Evolutionary conservation across 2,113 vertebrate genomes (phyloP), one percentile per base, ranked within the genome.

Genomic region (Lamprologus lemairii): DNA sequence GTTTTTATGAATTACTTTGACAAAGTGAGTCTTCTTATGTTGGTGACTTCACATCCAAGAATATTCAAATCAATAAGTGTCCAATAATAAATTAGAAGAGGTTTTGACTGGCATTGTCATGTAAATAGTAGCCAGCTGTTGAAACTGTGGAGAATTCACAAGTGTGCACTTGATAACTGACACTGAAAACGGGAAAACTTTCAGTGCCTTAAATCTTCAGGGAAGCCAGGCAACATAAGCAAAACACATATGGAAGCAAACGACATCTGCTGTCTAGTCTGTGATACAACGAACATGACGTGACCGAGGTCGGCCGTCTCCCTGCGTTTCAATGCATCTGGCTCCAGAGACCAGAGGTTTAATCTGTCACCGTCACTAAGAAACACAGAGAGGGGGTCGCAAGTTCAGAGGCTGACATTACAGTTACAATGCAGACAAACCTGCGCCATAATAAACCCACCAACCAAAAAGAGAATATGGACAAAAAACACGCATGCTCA

Each of bases 311-410:
- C 11, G 47, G 82, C 63, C 4, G 1, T 40, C 45, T 65, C 84
- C 45, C 9, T 68, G 71, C 11, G 49, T 94, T 93, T 95, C 86
- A 75, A 13, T 82, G 86, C 65, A 95, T 97, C 95, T 37, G 89
- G 88, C 58, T 89, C 84, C 94, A 96, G 94, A 95, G 14, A 86
- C 93, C 92, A 53, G 19, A 3, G 93, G 93, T 96, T 96, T 96
- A 2, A 81, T 93, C 95, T 95, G 93, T 55, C 94, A 73, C 91
- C 81, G 12, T 96, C 96, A 96, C 35, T 83, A 47, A 92, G 83
- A 94, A 89, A 94, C 84, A 53, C 79, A 2, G 85, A 88, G 58
- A 9, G 54, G 16, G 1, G 31, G 75, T 42, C 23, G 87, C 63
- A 28, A 79, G 21, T 21, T 81, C 86, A 45, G 33, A 84, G 58